Evolutionary conservation across 2,113 vertebrate genomes (phyloP).

Genomic region (Actenoides hombroni): DNA sequence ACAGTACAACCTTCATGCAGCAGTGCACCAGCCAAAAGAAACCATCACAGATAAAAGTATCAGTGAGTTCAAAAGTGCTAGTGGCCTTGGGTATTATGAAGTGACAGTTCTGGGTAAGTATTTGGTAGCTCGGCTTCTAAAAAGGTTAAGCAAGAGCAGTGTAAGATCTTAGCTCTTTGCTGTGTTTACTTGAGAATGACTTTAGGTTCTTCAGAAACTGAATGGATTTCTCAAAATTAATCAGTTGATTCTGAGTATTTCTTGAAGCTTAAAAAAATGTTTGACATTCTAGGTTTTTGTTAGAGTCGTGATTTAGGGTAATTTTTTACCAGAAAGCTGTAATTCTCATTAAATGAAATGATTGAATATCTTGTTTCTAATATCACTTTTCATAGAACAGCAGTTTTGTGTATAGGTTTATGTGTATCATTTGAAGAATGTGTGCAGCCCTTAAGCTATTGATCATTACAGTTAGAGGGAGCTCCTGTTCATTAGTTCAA

Average conservation of each 20-base stretch:
- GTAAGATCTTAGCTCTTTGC: neutral
- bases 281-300: neutral
- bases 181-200: neutral
- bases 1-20: conserved; percentile 81
- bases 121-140: neutral
- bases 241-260: neutral
- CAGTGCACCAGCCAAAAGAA: conserved; percentile 63
- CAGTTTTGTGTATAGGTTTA: neutral
- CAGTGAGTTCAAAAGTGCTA: conserved; percentile 47
- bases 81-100: conserved; percentile 79
- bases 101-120: conserved; percentile 86
- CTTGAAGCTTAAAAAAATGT: neutral
- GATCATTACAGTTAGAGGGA: neutral
- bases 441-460: neutral
- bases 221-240: neutral
- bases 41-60: neutral
- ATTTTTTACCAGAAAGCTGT: neutral
- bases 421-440: neutral
- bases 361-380: neutral
- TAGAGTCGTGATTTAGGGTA: neutral
- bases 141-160: neutral
- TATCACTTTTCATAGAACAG: neutral
- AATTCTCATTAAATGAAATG: neutral
- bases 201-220: neutral
- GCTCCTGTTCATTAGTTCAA: neutral